Evolutionary conservation across 1,140 invertebrate genomes (phyloP), one percentile per base, ranked within the genome.

Genomic region (Dinoponera quadriceps): DNA sequence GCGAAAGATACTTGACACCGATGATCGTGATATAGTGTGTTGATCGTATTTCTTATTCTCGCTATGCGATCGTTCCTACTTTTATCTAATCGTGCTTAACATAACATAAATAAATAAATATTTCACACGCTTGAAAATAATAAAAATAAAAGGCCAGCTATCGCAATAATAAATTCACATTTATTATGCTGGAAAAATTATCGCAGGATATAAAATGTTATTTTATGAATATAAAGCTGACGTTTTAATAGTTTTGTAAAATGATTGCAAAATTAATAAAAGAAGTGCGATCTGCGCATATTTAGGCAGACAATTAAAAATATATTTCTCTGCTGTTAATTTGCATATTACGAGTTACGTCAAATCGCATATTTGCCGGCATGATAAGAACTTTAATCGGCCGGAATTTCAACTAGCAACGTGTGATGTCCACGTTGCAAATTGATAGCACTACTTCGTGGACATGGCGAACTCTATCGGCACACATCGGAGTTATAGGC

Each of bases 21-120:
- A 14, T 14, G 18, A 71, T 9, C 27, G 25, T 49, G 65, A 68
- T 38, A 38, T 44, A 20, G 44, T 48, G 44, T 71, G 22, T 25
- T 44, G 44, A 49, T 68, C 65, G 38, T 7, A n/a, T 14, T 54
- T 20, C 33, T 29, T 51, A 69, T n/a, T 27, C 25, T 25, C 25
- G 9, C n/a, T 5, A 27, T 44, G 13, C 14, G 16, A 44, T 60
- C 0, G 11, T 20, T 54, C 18, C 1, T 44, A 9, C 11, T 44
- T 59, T 73, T 25, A 48, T 74, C 29, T 22, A n/a, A 29, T 38
- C n/a, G 9, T 48, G 48, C 14, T 11, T 14, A 3, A 78, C 18
- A 44, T 57, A 71, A 80, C 44, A 71, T 27, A 48, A 29, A 44
- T 3, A 33, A 69, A 78, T 77, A 57, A 57, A 57, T 68, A 55